Conservation (phyloP, 2,113 vertebrate species). For the Bolborhynchus lineola region DNA sequence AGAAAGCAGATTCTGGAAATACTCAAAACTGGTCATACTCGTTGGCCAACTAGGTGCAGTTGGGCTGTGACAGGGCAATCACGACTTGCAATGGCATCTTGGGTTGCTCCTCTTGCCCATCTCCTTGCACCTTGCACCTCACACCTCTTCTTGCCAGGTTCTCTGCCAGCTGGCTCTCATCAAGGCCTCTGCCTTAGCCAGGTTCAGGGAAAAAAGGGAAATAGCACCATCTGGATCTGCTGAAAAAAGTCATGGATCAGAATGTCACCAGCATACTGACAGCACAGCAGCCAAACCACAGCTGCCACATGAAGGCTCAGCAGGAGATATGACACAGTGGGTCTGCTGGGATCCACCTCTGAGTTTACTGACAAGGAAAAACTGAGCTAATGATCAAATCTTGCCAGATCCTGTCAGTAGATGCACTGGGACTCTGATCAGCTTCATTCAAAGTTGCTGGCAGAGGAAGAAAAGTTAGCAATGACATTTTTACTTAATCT, state of each 20-base stretch:
- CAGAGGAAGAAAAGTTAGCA: background rate
- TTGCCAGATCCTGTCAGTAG: slow-evolving; percentile 9
- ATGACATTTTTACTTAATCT: background rate
- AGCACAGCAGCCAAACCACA: background rate
- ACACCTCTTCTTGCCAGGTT: background rate
- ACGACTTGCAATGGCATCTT: background rate
- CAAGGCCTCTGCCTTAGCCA: background rate
- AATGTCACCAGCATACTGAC: background rate
- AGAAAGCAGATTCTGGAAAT: background rate
- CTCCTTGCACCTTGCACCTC: background rate
- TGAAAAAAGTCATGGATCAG: background rate
- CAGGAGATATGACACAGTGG: background rate
- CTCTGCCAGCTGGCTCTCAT: background rate
- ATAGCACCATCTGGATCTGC: slow-evolving; percentile 4
- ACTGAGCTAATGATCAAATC: slow-evolving; percentile 3
- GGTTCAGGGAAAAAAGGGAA: background rate
- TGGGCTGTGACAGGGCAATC: background rate
- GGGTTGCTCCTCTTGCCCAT: background rate
- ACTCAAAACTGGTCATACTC: background rate
- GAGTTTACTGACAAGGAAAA: background rate
- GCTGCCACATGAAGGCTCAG: background rate
- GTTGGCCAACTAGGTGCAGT: background rate
- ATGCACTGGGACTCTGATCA: background rate
- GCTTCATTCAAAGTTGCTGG: background rate
- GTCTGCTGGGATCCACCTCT: background rate